A percentile compares a stretch with the other conserved stretches of the same genome.
Evolutionary conservation across 2,113 vertebrate genomes (phyloP).

Genomic region (Gobius niger): DNA sequence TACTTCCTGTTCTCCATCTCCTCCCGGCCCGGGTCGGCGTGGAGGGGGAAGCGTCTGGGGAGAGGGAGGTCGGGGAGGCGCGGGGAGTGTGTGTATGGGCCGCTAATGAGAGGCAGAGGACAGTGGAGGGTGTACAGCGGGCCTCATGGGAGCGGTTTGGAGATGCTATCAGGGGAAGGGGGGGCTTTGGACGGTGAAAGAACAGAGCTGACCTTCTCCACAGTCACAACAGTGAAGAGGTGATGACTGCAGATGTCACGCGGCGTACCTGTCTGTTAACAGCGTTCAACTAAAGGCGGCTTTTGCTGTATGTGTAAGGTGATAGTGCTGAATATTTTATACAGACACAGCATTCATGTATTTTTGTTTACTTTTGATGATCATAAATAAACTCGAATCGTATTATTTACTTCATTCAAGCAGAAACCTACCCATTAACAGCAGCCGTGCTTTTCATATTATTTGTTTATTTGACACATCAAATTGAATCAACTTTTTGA

Average conservation of each 20-base stretch:
- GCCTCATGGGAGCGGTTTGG: conserved; percentile 33
- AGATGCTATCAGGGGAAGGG: conserved; percentile 39
- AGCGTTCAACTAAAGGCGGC: conserved; percentile 16
- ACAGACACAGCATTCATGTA: too few relatives aligned
- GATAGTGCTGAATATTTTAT: too few relatives aligned
- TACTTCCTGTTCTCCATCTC: conserved; percentile 57
- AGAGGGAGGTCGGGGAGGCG: conserved; percentile 30
- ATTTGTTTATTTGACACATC: too few relatives aligned
- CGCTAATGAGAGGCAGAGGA: conserved; percentile 59
- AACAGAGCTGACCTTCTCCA: conserved; percentile 37
- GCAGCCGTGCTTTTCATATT: too few relatives aligned
- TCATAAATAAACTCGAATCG: too few relatives aligned
- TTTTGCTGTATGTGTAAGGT: too few relatives aligned
- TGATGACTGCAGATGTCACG: conserved; percentile 23
- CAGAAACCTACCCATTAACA: too few relatives aligned
- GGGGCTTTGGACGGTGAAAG: conserved; percentile 14
- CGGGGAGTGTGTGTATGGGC: conserved; percentile 43
- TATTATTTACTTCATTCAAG: too few relatives aligned
- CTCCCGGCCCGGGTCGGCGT: conserved; percentile 34
- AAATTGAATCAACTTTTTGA: too few relatives aligned
- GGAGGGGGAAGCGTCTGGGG: conserved; percentile 15
- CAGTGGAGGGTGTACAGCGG: conserved; percentile 41
- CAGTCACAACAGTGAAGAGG: conserved; percentile 5
- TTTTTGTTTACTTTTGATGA: too few relatives aligned
- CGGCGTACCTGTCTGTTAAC: conserved; percentile 27